Conservation (phyloP, 2,797 vertebrate species). For the Gastrophryne carolinensis region DNA sequence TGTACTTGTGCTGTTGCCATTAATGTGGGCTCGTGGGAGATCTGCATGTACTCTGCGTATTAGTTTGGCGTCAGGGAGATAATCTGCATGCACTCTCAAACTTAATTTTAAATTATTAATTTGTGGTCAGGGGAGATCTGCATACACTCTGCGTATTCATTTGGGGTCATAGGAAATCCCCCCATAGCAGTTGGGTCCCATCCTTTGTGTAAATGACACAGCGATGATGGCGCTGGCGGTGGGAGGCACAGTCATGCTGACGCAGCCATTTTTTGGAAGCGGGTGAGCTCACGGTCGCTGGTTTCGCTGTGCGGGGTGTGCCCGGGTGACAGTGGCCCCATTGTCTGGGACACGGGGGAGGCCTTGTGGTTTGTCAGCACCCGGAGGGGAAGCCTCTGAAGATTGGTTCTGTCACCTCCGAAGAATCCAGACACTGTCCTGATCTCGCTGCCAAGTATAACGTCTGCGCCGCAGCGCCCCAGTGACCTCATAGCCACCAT, state of each 20-base stretch:
- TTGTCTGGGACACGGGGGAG: conserved; percentile 6
- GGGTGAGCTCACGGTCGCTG: neutral
- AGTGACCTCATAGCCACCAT: neutral
- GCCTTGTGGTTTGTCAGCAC: conserved; percentile 2
- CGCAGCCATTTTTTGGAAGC: neutral
- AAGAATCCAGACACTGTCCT: conserved; percentile 39
- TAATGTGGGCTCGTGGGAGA: no score
- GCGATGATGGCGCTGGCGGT: no score
- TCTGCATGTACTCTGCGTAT: no score
- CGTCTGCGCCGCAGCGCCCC: neutral
- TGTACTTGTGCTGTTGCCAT: no score
- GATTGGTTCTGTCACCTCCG: conserved; percentile 5
- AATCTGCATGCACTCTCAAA: no score
- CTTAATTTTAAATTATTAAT: no score
- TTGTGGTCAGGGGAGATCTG: no score
- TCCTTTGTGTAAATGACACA: no score
- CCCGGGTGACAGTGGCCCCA: conserved; percentile 16
- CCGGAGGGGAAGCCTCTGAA: conserved; percentile 1
- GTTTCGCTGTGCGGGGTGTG: conserved; percentile 17
- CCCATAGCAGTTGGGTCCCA: no score
- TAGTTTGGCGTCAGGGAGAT: no score
- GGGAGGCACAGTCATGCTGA: neutral
- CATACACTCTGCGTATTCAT: no score
- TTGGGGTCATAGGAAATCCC: no score
- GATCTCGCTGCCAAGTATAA: conserved; percentile 33